A percentile compares a stretch with the other conserved stretches of the same genome.
phyloP scores from a whole-genome alignment of 2,888 invertebrate species.

The Sphaerophoria taeniata region DNA sequence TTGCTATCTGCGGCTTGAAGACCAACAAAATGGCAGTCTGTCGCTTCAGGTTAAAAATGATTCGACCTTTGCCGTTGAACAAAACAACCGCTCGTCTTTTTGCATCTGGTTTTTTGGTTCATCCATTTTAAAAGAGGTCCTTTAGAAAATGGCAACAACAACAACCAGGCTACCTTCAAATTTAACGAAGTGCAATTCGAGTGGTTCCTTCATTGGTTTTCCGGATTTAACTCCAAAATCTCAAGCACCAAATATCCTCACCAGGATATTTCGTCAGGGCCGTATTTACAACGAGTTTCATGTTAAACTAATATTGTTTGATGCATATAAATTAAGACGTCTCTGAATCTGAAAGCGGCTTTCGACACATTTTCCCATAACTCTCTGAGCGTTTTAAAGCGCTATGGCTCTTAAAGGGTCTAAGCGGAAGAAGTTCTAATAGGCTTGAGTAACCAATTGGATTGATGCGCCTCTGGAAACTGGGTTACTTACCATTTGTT shows the following conservation, averaged over 20 bases:
- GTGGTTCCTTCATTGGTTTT: constrained; percentile 63
- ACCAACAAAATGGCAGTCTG: constrained; percentile 59
- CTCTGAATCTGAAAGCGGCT: no score
- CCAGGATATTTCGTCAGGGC: not conserved
- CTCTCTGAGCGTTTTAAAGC: no score
- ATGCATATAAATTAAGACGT: no score
- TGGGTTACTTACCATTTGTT: not conserved
- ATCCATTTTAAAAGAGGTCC: constrained; percentile 25
- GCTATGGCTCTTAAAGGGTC: no score
- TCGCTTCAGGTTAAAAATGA: constrained; percentile 41
- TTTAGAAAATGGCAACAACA: not conserved
- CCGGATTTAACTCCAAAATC: constrained; percentile 49
- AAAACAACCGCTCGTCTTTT: constrained; percentile 26
- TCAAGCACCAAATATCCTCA: constrained; percentile 7
- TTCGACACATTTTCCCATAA: no score
- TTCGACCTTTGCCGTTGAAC: constrained; percentile 59
- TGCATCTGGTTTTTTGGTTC: constrained; percentile 29
- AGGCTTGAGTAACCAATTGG: no score
- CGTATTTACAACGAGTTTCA: constrained; percentile 1
- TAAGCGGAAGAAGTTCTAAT: no score
- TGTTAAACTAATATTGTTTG: no score
- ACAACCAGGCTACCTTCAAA: constrained; percentile 21
- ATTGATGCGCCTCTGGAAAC: no score
- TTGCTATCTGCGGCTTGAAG: constrained; percentile 52
- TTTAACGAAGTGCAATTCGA: constrained; percentile 53